phyloP scores from a whole-genome alignment of 1,140 invertebrate genomes.

The Holcopasites calliopsidis region DNA sequence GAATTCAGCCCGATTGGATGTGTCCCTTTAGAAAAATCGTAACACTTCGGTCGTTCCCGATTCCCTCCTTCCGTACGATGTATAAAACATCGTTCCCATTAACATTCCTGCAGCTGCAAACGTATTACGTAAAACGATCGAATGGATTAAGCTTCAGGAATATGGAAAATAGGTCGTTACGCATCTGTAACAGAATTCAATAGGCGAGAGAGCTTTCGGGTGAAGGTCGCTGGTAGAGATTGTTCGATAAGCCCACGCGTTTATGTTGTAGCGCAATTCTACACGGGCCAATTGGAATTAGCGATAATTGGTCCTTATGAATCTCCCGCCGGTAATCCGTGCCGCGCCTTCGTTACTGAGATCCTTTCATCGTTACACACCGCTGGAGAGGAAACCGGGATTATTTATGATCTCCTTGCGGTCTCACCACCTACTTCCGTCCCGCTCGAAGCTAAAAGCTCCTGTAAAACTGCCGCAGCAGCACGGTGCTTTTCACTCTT shows the following conservation, averaged over 20 bases:
- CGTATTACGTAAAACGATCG: neutral
- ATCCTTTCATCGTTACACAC: neutral
- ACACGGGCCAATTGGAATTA: slow-evolving; percentile 24
- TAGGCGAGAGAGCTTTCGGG: neutral
- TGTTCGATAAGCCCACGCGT: neutral
- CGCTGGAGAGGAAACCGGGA: neutral
- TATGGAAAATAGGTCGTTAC: slow-evolving; percentile 29
- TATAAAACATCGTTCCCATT: neutral
- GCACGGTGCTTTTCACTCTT: neutral
- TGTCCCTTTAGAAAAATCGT: neutral
- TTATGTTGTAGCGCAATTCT: neutral
- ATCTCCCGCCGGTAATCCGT: neutral
- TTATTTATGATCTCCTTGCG: neutral
- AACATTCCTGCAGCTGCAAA: neutral
- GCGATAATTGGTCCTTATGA: slow-evolving; percentile 12
- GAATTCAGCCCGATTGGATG: neutral
- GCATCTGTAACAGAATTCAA: slow-evolving; percentile 7
- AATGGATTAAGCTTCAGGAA: neutral
- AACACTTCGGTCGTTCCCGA: neutral
- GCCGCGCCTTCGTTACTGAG: neutral
- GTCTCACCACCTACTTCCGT: neutral
- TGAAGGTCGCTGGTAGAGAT: slow-evolving; percentile 9
- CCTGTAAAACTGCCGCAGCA: neutral
- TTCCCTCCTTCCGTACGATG: neutral
- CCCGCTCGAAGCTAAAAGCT: neutral